Base-by-base conservation (phyloP, 1,140 invertebrate species). In the Drosophila ironensis region DNA sequence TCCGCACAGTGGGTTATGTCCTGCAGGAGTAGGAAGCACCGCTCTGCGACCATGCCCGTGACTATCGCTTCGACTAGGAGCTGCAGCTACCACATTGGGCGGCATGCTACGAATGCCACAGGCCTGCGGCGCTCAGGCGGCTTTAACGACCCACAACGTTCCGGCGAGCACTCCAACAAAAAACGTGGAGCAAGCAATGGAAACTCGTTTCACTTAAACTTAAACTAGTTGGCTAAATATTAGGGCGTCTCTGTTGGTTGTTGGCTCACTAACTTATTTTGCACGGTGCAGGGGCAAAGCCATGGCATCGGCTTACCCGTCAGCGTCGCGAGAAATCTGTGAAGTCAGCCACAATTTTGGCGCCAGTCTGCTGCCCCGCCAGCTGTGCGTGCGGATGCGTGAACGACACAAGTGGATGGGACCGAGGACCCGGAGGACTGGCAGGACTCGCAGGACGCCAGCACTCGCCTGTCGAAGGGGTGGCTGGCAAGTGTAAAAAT, bases 261-360 rank as follows among this genome's bases (percentile, higher is more conserved):
- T n/a, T n/a, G n/a, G n/a, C n/a, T n/a, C n/a, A n/a, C n/a, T n/a
- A 2, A 4, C 3, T 16, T 41, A 57, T 56, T 24, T 4, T 45
- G 7, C 3, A 7, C 16, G n/a, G 56, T 60, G 56, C n/a, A 4
- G n/a, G n/a, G 12, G 19, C 40, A 7, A 40, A 57, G 42, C 17
- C 24, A 30, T n/a, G 47, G 61, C 50, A 25, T 17, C 19, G 53
- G 41, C 75, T 80, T 63, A 80, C 47, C 66, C 61, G 72, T 84
- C 74, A 77, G 72, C 74, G 66, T 71, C 72, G 82, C 76, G 68
- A 59, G 60, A 84, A 84, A 84, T 86, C 73, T 72, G 80, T 82
- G 69, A 77, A 82, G 78, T 77, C 77, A 84, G 77, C 80, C 80
- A 75, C 80, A 86, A 64, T 86, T 78, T 80, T 86, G 80, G 80